Evolutionary conservation across 2,113 vertebrate species (phyloP).

Genomic region (Hydropotes inermis): DNA sequence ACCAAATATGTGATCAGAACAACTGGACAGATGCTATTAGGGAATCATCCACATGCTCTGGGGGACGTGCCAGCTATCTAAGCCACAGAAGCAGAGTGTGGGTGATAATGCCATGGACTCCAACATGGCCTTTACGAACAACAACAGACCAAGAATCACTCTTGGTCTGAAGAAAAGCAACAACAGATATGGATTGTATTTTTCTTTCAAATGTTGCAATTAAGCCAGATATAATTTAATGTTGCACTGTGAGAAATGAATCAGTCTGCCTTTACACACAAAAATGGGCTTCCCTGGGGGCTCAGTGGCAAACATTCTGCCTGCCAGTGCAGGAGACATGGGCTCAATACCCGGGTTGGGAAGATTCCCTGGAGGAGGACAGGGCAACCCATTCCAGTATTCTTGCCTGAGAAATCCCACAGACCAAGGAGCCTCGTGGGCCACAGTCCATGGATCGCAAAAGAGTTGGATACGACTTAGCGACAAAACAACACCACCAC

Average conservation of each 20-base stretch:
- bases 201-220: background rate
- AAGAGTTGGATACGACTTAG: background rate
- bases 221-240: background rate
- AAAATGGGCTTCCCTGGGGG: background rate
- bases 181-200: background rate
- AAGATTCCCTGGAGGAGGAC: background rate
- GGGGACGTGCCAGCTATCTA: background rate
- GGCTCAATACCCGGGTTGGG: background rate
- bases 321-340: background rate
- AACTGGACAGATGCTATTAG: background rate
- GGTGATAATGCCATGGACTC: accelerated
- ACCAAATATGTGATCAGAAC: background rate
- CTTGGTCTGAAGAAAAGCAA: background rate
- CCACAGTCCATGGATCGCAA: background rate
- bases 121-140: background rate
- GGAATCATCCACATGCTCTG: background rate
- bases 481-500: background rate
- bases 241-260: background rate
- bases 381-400: background rate
- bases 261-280: background rate
- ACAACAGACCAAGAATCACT: background rate
- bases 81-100: background rate
- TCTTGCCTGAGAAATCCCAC: background rate
- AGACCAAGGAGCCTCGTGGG: background rate
- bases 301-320: background rate